Percentiles rank a stretch among this genome's conserved stretches.
phyloP scores from a whole-genome alignment of 2,888 invertebrate genomes.

The Pilophorus perplexus region DNA sequence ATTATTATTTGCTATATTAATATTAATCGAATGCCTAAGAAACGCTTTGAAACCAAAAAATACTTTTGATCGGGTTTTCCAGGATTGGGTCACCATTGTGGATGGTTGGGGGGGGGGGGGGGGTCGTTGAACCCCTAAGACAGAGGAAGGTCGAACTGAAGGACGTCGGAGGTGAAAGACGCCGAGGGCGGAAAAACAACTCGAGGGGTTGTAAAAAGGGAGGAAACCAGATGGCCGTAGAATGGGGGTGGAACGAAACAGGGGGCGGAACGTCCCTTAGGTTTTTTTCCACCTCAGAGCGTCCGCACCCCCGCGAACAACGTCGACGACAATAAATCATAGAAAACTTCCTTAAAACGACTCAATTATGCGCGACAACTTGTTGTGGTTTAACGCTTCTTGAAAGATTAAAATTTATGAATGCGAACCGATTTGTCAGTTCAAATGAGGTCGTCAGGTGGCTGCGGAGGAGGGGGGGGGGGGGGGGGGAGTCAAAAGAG shows the following conservation, averaged over 20 bases:
- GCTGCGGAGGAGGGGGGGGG: too few species aligned
- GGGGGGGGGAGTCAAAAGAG: slow-evolving; percentile 8
- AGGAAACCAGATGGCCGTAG: neutral
- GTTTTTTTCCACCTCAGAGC: neutral
- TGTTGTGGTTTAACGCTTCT: slow-evolving; percentile 2
- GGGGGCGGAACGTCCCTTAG: neutral
- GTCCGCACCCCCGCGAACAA: neutral
- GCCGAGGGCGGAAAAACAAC: neutral
- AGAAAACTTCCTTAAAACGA: too few species aligned
- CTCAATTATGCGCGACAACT: too few species aligned
- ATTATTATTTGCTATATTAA: too few species aligned
- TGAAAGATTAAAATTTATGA: too few species aligned
- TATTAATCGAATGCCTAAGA: too few species aligned
- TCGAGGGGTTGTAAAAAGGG: neutral
- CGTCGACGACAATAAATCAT: slow-evolving; percentile 14
- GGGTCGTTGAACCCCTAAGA: slow-evolving; percentile 5
- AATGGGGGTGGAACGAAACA: neutral
- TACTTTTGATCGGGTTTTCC: too few species aligned
- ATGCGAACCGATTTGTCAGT: too few species aligned
- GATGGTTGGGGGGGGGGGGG: too few species aligned
- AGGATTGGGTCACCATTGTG: too few species aligned
- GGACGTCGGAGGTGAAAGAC: neutral
- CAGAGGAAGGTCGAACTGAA: neutral
- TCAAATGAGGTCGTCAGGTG: too few species aligned
- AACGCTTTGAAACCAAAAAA: too few species aligned